Evolutionary conservation across 2,888 invertebrate species (phyloP), one percentile per base, ranked within the genome.

Genomic region (Caenorhabditis sp.): DNA sequence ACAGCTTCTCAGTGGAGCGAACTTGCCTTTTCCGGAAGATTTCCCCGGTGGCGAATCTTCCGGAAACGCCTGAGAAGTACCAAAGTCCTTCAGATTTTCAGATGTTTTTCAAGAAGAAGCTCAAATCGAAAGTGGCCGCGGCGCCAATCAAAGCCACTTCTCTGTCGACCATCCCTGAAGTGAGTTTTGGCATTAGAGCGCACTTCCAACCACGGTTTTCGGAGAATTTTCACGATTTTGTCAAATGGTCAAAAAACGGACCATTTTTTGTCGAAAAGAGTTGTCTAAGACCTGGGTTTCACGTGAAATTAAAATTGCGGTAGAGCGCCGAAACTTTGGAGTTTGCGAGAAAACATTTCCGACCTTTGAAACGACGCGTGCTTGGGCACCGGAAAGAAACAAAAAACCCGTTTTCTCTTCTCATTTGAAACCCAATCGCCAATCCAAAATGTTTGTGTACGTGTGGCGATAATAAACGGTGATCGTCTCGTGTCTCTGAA

Each of bases 31-130:
- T 26, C 17, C 13, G 6, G 26, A n/a, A 13, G n/a, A n/a, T n/a
- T n/a, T n/a, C n/a, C n/a, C n/a, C n/a, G n/a, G n/a, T n/a, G n/a
- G n/a, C n/a, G n/a, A n/a, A n/a, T n/a, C n/a, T n/a, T n/a, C n/a
- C n/a, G n/a, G n/a, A n/a, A n/a, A n/a, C n/a, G n/a, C n/a, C n/a
- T n/a, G n/a, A n/a, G n/a, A n/a, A n/a, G n/a, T n/a, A n/a, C n/a
- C n/a, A 24, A 11, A 37, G n/a, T 5, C n/a, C 59, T 68, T 58
- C 68, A 68, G 68, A 68, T 43, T 68, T 59, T 58, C 58, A 68
- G 46, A 71, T 71, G 70, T 71, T 71, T 61, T 61, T 50, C 43
- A 68, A 59, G 45, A 68, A 68, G 56, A 68, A 68, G 45, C 30
- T 48, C n/a, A 68, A 68, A 58, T 52, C 68, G n/a, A 56, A 56